Conservation (phyloP, 2,888 invertebrate genomes). For the Polymixis flavicincta region DNA sequence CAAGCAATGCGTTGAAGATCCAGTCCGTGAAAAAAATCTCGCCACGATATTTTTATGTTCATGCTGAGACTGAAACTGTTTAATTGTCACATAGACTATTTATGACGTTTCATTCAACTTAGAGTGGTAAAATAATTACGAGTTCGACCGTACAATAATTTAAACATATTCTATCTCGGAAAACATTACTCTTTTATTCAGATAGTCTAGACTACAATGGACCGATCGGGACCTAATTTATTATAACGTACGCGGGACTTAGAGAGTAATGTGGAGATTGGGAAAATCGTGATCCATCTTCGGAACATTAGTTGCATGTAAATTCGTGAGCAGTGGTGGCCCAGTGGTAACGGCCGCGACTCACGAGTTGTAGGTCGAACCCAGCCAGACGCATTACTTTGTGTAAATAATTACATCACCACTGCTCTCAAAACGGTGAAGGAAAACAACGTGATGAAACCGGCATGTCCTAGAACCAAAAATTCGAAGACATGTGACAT, state of each 20-base stretch:
- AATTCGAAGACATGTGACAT: too few species aligned
- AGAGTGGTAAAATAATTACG: neutral
- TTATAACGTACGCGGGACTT: neutral
- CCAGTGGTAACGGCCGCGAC: too few species aligned
- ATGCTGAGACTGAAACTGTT: neutral
- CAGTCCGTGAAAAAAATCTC: too few species aligned
- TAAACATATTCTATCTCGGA: neutral
- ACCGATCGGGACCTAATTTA: slow-evolving; percentile 8
- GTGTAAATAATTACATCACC: too few species aligned
- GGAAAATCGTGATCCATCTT: neutral
- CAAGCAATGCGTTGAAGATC: too few species aligned
- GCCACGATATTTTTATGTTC: too few species aligned
- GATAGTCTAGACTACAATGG: slow-evolving; percentile 7
- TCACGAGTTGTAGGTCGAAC: too few species aligned
- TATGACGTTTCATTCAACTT: neutral
- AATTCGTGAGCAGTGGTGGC: too few species aligned
- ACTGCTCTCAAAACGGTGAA: too few species aligned
- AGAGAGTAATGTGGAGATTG: neutral
- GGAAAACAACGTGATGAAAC: too few species aligned
- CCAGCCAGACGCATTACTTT: too few species aligned
- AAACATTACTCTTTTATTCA: neutral
- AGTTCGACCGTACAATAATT: neutral
- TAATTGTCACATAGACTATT: neutral
- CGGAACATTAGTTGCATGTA: neutral
- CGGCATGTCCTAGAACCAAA: too few species aligned